A percentile compares a stretch with the other conserved stretches of the same genome.
phyloP scores from a whole-genome alignment of 92 coral and sea anemone genomes.

The Epizoanthus rinbou region DNA sequence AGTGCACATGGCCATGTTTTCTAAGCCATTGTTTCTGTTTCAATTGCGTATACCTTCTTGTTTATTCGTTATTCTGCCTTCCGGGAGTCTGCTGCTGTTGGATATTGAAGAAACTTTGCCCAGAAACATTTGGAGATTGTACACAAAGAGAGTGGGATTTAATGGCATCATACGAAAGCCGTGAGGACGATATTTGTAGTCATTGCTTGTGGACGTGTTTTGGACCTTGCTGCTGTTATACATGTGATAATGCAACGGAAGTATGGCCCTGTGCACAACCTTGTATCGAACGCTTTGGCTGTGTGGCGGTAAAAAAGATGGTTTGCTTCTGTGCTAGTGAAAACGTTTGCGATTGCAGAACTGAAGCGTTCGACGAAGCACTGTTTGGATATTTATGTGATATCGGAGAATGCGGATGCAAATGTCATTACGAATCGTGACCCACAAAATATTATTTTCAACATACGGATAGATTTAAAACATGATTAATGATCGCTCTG shows the following conservation, averaged over 20 bases:
- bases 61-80: conserved; percentile 61
- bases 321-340: conserved; percentile 70
- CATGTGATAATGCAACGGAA: conserved; percentile 67
- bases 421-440: conserved; percentile 6
- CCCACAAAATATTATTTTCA: too few species aligned
- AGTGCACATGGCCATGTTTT: conserved; percentile 57
- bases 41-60: conserved; percentile 57
- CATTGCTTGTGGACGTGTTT: conserved; percentile 61
- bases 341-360: conserved; percentile 37
- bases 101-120: conserved; percentile 64
- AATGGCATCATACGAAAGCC: conserved; percentile 63
- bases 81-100: conserved; percentile 62
- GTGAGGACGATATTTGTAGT: conserved; percentile 43
- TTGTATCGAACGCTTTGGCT: conserved; percentile 42
- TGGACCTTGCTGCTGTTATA: conserved; percentile 75
- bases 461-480: too few species aligned
- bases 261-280: conserved; percentile 72
- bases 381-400: conserved; percentile 83
- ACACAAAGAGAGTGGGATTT: conserved; percentile 50
- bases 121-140: conserved; percentile 75
- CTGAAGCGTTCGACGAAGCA: conserved; percentile 62
- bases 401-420: conserved; percentile 51
- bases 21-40: conserved; percentile 73
- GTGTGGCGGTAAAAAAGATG: conserved; percentile 57
- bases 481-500: background rate